Percentiles rank a stretch among this genome's conserved stretches.
These are phyloP conservation scores for Malthinus seriepunctatus DNA, from an alignment of 2,888 invertebrate species.

Conservation along the genomic window DNA sequence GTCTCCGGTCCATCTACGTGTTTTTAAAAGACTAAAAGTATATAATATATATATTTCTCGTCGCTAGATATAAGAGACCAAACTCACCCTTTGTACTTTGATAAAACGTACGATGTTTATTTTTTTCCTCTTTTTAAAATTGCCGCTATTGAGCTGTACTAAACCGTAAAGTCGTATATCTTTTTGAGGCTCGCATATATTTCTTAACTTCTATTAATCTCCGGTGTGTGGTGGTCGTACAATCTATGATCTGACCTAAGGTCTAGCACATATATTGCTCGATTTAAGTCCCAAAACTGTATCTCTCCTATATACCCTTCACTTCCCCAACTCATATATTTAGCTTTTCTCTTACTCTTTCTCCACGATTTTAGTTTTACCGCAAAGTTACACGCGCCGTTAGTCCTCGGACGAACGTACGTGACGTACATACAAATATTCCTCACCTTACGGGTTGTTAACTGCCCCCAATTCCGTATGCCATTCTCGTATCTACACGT, in stretches of 20 bases:
- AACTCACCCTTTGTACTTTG: too few relatives aligned
- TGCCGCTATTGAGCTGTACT: slow-evolving; percentile 14
- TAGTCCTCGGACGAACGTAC: slow-evolving; percentile 48
- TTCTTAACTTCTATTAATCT: slow-evolving; percentile 32
- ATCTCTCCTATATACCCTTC: slow-evolving; percentile 33
- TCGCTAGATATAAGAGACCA: too few relatives aligned
- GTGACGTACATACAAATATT: slow-evolving; percentile 40
- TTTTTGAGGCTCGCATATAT: slow-evolving; percentile 21
- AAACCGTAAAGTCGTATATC: slow-evolving; percentile 21
- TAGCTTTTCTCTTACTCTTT: slow-evolving; percentile 33
- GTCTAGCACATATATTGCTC: slow-evolving; percentile 30
- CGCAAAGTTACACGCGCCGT: slow-evolving; percentile 53
- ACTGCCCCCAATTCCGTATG: slow-evolving; percentile 44
- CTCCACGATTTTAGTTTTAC: slow-evolving; percentile 37
- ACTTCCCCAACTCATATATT: slow-evolving; percentile 35
- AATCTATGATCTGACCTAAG: slow-evolving; percentile 30
- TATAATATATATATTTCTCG: not conserved
- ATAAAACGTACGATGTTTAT: not conserved
- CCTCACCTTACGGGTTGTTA: slow-evolving; percentile 41
- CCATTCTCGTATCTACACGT: slow-evolving; percentile 39
- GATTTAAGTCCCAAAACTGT: slow-evolving; percentile 27
- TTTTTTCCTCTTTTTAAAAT: slow-evolving; percentile 6
- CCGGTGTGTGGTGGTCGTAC: slow-evolving; percentile 24
- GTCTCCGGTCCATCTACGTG: slow-evolving; percentile 43
- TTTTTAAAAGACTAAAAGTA: slow-evolving; percentile 10